Evolutionary conservation across 2,888 invertebrate genomes (phyloP), one percentile per base, ranked within the genome.

Genomic region (Drosophila kanekoi): DNA sequence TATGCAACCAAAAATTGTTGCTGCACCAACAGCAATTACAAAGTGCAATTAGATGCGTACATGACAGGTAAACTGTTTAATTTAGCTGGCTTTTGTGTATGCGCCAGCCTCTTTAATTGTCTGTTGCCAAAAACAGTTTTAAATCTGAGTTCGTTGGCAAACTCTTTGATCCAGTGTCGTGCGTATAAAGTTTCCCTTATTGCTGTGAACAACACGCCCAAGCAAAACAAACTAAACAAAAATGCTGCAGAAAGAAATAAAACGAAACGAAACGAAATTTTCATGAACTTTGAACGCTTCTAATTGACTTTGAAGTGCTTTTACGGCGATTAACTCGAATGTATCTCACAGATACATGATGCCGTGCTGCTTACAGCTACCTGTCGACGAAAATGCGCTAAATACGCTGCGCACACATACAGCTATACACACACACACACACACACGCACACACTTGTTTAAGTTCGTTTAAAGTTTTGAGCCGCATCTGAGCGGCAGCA

Each of bases 401-500:
- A 62, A 53, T 57, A 61, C 28, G 32, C 44, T 18, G 32, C 52
- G 23, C 32, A 37, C 38, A 38, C 8, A 28, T 28, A 28, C 28
- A 28, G 28, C 33, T 35, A 4, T 13, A 70, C 57, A 28, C 58
- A 28, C 40, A 54, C 16, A n/a, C 13, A 11, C 32, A 43, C 16
- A 37, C 14, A 47, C 18, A 20, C n/a, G 41, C 14, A 47, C 61
- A 5, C 23, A 23, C 69, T 76, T 80, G 64, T 77, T 60, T 73
- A 84, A 81, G 71, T 83, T 80, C 75, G 67, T 77, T 84, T 84
- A 80, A 88, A 88, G 85, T 89, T 87, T 62, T 77, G 63, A 73
- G 76, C 69, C 47, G 8, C 28, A 28, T 28, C 28, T 28, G 28
- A 67, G 72, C 57, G 44, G 28, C 53, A 65, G 72, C 73, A 75